phyloP scores from a whole-genome alignment of 2,797 vertebrate species.

The Chloroceryle inda region DNA sequence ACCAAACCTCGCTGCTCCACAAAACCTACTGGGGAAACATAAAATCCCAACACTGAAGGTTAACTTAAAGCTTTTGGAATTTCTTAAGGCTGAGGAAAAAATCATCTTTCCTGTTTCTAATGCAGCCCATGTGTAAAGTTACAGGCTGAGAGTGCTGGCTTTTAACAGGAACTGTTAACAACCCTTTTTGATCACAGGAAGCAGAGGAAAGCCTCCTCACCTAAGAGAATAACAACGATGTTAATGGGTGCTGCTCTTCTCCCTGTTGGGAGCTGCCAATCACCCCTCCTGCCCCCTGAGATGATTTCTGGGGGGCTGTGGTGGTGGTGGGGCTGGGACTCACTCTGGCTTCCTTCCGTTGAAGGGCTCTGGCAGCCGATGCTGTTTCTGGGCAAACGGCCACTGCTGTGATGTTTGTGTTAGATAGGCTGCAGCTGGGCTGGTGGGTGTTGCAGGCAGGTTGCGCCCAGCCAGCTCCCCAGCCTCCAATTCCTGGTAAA shows the following conservation, averaged over 20 bases:
- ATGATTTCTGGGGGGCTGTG: background rate
- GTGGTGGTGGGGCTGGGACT: background rate
- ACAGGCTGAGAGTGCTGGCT: background rate
- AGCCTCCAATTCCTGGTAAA: background rate
- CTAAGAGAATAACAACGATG: constrained; percentile 6
- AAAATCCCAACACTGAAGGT: constrained; percentile 10
- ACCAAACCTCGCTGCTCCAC: background rate
- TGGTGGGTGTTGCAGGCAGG: constrained; percentile 34
- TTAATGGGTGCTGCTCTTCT: background rate
- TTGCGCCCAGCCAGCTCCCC: background rate
- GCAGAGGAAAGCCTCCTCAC: background rate
- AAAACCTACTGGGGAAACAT: background rate
- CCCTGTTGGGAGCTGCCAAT: background rate
- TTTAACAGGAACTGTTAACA: constrained; percentile 52
- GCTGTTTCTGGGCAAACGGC: constrained; percentile 71
- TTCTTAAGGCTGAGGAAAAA: constrained; percentile 32
- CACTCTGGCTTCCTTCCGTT: constrained; percentile 53
- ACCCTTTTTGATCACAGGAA: constrained; percentile 64
- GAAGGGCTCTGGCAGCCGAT: constrained; percentile 4
- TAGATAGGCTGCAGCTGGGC: constrained; percentile 71
- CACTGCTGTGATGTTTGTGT: constrained; percentile 41
- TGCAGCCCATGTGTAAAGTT: constrained; percentile 55
- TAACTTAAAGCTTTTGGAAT: constrained; percentile 58
- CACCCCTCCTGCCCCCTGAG: background rate
- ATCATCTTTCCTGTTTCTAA: constrained; percentile 64